Conservation (phyloP, 2,797 vertebrate genomes). For the Tenualosa thibaudeaui region DNA sequence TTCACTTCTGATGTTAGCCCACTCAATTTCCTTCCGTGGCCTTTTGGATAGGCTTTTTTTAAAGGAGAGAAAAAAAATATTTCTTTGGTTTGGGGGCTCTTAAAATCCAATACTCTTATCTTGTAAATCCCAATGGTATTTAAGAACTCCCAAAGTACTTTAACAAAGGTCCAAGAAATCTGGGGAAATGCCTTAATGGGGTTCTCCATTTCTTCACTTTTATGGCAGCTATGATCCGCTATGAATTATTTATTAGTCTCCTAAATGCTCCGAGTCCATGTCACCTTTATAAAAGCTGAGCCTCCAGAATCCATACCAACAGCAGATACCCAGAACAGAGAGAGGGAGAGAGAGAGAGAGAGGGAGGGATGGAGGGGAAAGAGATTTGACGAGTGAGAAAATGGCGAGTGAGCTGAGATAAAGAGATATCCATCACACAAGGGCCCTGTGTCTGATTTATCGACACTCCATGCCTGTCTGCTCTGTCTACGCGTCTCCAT, state of each 20-base stretch:
- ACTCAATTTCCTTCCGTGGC: neutral
- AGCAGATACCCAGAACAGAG: neutral
- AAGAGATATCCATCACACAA: slow-evolving; percentile 45
- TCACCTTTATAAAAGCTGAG: slow-evolving; percentile 27
- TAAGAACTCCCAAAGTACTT: slow-evolving; percentile 19
- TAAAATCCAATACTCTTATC: slow-evolving; percentile 11
- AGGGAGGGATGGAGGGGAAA: neutral
- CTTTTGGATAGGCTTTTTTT: neutral
- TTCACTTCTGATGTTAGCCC: slow-evolving; percentile 6
- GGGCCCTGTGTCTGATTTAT: slow-evolving; percentile 59
- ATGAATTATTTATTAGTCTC: slow-evolving; percentile 65
- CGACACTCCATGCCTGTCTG: slow-evolving; percentile 55
- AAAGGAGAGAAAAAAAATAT: neutral
- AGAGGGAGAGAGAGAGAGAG: neutral
- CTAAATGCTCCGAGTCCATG: slow-evolving; percentile 57
- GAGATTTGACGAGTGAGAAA: neutral
- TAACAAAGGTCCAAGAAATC: slow-evolving; percentile 15
- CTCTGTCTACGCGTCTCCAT: slow-evolving; percentile 44
- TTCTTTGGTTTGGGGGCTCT: neutral
- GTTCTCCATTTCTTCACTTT: neutral
- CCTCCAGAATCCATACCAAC: slow-evolving; percentile 14
- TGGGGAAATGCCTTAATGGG: slow-evolving; percentile 20
- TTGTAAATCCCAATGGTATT: slow-evolving; percentile 7
- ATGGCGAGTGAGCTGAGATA: neutral
- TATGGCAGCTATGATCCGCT: slow-evolving; percentile 30